These are phyloP conservation scores for Brevipalpus yothersi DNA, from an alignment of 1,140 invertebrate species.

Conservation along the genomic window DNA sequence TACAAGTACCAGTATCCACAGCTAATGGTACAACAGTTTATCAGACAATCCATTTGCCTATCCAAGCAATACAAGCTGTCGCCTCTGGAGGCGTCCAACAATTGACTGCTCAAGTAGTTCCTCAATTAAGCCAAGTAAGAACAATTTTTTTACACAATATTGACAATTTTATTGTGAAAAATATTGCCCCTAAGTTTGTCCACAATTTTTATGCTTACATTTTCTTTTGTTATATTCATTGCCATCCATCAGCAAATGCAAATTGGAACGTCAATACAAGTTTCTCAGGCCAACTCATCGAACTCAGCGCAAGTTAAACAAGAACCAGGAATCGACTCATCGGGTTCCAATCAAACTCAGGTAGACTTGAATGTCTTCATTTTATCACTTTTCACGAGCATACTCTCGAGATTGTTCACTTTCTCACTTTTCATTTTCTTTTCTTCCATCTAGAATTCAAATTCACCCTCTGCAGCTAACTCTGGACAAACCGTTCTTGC, in stretches of 20 bases:
- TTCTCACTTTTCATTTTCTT: not conserved
- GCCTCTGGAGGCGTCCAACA: slow-evolving; percentile 23
- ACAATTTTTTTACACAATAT: not conserved
- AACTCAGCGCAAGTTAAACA: slow-evolving; percentile 4
- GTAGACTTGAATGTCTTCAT: not conserved
- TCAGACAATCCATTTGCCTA: slow-evolving; percentile 70
- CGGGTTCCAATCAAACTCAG: slow-evolving; percentile 2
- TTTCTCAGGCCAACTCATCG: not conserved
- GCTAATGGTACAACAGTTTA: slow-evolving; percentile 71
- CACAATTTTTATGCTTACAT: not conserved
- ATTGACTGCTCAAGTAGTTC: slow-evolving; percentile 6
- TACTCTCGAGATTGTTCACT: not conserved
- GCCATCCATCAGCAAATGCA: slow-evolving; percentile 39
- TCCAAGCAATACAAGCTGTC: slow-evolving; percentile 30
- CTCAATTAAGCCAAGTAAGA: slow-evolving; percentile 5
- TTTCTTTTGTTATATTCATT: not conserved
- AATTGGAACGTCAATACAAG: slow-evolving; percentile 25
- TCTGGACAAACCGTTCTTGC: slow-evolving; percentile 14
- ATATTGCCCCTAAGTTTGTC: not conserved
- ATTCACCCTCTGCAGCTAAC: not conserved
- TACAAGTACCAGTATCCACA: slow-evolving; percentile 70
- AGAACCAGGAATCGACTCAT: slow-evolving; percentile 5
- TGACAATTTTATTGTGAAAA: not conserved
- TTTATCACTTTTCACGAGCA: not conserved
- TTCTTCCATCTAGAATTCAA: slow-evolving; percentile 1